phyloP scores from a whole-genome alignment of 2,797 vertebrate genomes.

The Mionectes olivaceus region DNA sequence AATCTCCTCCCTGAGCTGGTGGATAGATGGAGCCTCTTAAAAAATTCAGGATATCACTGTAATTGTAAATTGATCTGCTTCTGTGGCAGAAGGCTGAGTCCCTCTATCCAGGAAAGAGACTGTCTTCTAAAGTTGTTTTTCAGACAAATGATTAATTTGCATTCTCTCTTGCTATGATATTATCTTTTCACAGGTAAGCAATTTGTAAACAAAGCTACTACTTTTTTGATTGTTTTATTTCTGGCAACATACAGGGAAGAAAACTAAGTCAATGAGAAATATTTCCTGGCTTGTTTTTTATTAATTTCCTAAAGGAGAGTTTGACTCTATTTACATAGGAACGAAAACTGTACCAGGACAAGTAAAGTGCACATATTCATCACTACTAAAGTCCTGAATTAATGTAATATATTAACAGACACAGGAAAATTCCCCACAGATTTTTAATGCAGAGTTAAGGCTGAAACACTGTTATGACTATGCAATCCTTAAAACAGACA shows the following conservation, averaged over 20 bases:
- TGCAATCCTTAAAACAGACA: conserved; percentile 62
- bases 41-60: conserved; percentile 83
- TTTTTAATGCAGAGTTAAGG: conserved; percentile 46
- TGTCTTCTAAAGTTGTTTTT: conserved; percentile 22
- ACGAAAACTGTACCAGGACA: neutral
- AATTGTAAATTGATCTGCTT: conserved; percentile 75
- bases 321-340: neutral
- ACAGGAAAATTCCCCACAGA: neutral
- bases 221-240: neutral
- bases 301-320: neutral
- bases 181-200: neutral
- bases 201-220: neutral
- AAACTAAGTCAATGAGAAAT: neutral
- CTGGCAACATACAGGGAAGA: neutral
- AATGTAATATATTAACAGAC: neutral
- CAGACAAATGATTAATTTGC: neutral
- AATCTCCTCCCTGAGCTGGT: conserved; percentile 85
- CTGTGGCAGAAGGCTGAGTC: conserved; percentile 33
- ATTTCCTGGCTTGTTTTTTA: neutral
- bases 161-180: neutral
- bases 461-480: conserved; percentile 6
- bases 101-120: conserved; percentile 29
- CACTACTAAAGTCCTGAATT: neutral
- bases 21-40: conserved; percentile 82
- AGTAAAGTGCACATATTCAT: neutral